These are phyloP conservation scores for Todiramphus chloris DNA, from an alignment of 2,113 vertebrate genomes.

Conservation along the genomic window DNA sequence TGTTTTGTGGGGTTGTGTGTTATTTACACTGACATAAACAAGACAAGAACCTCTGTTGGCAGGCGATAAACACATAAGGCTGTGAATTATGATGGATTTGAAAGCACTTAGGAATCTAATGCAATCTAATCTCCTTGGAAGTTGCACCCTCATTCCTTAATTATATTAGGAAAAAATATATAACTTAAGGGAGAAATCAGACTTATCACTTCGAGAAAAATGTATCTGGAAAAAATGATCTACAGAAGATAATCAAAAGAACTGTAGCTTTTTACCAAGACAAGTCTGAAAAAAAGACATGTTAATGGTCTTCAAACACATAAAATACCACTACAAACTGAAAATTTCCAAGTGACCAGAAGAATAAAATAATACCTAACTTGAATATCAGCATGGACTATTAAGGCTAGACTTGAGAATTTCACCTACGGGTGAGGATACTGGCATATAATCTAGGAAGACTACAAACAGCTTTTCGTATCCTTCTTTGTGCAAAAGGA, in stretches of 20 bases:
- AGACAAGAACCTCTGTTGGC: background rate
- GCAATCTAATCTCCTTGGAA: background rate
- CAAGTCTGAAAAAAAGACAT: background rate
- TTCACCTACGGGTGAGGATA: background rate
- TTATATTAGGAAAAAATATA: background rate
- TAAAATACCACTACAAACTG: background rate
- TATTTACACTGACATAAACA: background rate
- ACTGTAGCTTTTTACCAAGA: background rate
- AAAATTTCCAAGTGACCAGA: background rate
- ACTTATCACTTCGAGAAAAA: background rate
- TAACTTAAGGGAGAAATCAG: background rate
- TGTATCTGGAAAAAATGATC: background rate
- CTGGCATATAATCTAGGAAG: background rate
- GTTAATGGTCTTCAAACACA: background rate
- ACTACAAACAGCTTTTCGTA: background rate
- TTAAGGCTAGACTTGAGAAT: background rate
- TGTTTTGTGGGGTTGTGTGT: background rate
- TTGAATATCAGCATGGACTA: background rate
- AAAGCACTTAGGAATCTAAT: background rate
- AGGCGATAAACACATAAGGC: background rate
- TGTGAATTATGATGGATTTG: background rate
- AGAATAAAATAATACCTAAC: background rate
- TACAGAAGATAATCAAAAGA: background rate
- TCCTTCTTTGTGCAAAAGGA: background rate
- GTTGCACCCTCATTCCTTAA: background rate